phyloP scores from a whole-genome alignment of 2,113 vertebrate species.

The Anoplopoma fimbria region DNA sequence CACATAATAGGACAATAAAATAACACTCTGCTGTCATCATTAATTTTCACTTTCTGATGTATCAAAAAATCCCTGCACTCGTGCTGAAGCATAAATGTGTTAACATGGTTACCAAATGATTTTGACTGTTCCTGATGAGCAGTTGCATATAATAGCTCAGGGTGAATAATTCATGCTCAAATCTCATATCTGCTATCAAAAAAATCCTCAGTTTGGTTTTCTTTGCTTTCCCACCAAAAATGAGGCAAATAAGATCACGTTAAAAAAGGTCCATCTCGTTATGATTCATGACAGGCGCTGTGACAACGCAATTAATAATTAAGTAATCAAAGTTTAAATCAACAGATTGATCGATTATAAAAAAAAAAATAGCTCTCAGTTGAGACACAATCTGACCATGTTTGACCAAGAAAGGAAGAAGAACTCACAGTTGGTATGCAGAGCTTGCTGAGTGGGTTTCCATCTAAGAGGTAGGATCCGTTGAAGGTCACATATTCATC shows the following conservation, averaged over 20 bases:
- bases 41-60: neutral
- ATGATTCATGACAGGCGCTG: too few relatives aligned
- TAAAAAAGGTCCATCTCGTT: neutral
- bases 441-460: conserved; percentile 98
- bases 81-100: too few relatives aligned
- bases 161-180: too few relatives aligned
- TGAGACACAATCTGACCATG: neutral
- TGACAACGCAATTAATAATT: neutral
- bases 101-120: neutral
- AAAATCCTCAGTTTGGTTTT: too few relatives aligned
- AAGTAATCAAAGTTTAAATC: neutral
- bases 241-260: too few relatives aligned
- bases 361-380: neutral
- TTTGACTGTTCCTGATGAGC: neutral
- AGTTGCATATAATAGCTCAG: too few relatives aligned
- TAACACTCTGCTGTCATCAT: too few relatives aligned
- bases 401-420: neutral
- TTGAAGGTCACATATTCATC: conserved; percentile 99
- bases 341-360: neutral
- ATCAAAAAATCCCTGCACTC: neutral
- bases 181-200: too few relatives aligned
- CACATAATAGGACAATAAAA: neutral
- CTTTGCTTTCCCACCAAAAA: too few relatives aligned
- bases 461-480: conserved; percentile 96
- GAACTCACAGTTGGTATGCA: conserved; percentile 97